Base-by-base conservation (phyloP, 2,113 vertebrate genomes). In the Deroptyus accipitrinus region DNA sequence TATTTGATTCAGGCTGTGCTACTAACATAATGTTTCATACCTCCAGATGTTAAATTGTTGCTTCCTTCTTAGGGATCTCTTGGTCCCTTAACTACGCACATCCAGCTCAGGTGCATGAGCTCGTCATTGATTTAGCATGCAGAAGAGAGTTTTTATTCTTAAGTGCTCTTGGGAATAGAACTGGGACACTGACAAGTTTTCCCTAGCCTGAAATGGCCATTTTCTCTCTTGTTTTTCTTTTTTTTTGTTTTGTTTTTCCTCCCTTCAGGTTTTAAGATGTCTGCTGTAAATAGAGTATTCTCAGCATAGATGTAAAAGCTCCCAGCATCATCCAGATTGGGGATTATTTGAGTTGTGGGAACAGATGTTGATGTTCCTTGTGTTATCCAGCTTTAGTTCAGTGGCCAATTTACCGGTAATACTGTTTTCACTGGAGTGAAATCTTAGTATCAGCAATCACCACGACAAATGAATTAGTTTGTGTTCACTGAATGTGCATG, bases 1-100 rank as follows among this genome's bases (percentile, higher is more conserved):
- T 1, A 0, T 33, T 74, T 3, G 5, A 22, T 78, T 70, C 24
- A 7, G 0, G 0, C 51, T 44, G 2, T 12, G 6, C 42, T 13
- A 5, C 17, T 7, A 35, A 23, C 70, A 41, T n/a, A 64, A 62
- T 0, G 4, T 57, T 79, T 79, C 24, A 9, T 72, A 6, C 28
- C 31, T 89, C 42, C 57, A 78, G 95, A 37, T 70, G 31, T 74
- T 78, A 57, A 88, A 84, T 12, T 46, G 31, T 66, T 91, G 30
- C 63, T 94, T 82, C 27, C 57, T 41, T 84, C 80, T 62, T 35
- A 27, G 41, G 51, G 48, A 48, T 84, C n/a, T 62, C 57, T 69
- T 4, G 1, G 66, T 93, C 54, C 70, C 59, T 79, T 92, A 59
- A 61, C 67, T 91, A 44, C 2, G 14, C n/a, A 77, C 31, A 80